Base-by-base conservation (phyloP, 2,797 vertebrate species). In the Pterois miles region DNA sequence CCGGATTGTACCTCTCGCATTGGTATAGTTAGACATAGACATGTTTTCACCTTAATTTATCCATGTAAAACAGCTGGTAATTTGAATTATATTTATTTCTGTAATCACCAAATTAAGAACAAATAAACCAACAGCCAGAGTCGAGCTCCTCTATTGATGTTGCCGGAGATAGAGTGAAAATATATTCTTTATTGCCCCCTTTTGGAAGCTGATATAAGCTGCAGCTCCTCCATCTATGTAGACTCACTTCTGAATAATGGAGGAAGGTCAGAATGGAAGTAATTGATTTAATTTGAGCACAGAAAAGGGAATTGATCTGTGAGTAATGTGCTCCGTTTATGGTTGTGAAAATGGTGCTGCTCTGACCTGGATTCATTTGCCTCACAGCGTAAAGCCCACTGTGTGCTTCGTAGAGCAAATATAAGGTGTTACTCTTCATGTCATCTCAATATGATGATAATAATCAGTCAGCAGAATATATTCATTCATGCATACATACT, bases 211-310 rank as follows among this genome's bases (percentile, higher is more conserved):
- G 8, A 60, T 66, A 40, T 20, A 60, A 78, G 25, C 36, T 78
- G 65, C 76, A 82, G 60, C 4, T 71, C 54, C 27, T 78, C 46
- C 20, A 18, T 78, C 22, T 69, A 53, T 36, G 40, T 60, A 68
- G 78, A 81, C 50, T 60, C 11, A 33, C 18, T 34, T 63, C 62
- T 73, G 48, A 85, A 71, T 80, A 88, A 80, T 78, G 46, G 25
- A 86, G 56, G 68, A 75, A 76, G 65, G 64, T 83, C 58, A 84
- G 67, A 86, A 83, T 79, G 62, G 60, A 82, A 66, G 70, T 67
- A 86, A 87, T 71, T 85, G 73, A 91, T 91, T 92, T 87, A 75
- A 90, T 92, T 88, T 82, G 70, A 74, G 59, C 70, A 63, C 48
- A 79, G 36, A 81, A 57, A 64, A 66, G 65, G 66, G 67, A 85